Conservation (phyloP, 2,797 vertebrate species). For the Typhlichthys subterraneus region DNA sequence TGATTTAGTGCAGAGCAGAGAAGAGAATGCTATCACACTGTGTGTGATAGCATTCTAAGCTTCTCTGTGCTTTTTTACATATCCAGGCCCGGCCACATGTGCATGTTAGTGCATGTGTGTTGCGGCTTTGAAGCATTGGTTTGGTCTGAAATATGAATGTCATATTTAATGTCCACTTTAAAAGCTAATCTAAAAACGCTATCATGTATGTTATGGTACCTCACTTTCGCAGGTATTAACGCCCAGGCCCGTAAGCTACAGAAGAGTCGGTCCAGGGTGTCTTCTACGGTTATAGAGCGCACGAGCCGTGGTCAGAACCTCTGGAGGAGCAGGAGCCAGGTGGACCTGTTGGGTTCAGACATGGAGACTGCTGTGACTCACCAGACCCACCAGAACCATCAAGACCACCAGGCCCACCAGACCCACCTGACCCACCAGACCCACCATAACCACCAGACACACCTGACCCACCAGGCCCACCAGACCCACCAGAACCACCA, state of each 20-base stretch:
- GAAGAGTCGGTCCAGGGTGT: constrained; percentile 80
- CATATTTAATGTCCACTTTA: no score
- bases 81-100: no score
- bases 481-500: not conserved
- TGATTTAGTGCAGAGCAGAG: no score
- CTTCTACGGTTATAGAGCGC: constrained; percentile 68
- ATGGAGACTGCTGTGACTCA: constrained; percentile 12
- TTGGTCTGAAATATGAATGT: no score
- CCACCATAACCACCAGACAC: not conserved
- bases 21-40: no score
- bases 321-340: constrained; percentile 79
- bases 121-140: no score
- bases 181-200: no score
- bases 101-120: no score
- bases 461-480: not conserved
- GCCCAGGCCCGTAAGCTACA: constrained; percentile 84
- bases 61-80: no score
- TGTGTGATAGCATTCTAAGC: no score
- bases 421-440: no score
- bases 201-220: constrained; percentile 18
- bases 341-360: constrained; percentile 66
- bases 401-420: not conserved
- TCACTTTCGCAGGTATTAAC: constrained; percentile 75
- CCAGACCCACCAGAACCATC: not conserved
- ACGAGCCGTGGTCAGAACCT: constrained; percentile 49